Conservation (phyloP, 2,797 vertebrate genomes). For the Babyrousa celebensis region DNA sequence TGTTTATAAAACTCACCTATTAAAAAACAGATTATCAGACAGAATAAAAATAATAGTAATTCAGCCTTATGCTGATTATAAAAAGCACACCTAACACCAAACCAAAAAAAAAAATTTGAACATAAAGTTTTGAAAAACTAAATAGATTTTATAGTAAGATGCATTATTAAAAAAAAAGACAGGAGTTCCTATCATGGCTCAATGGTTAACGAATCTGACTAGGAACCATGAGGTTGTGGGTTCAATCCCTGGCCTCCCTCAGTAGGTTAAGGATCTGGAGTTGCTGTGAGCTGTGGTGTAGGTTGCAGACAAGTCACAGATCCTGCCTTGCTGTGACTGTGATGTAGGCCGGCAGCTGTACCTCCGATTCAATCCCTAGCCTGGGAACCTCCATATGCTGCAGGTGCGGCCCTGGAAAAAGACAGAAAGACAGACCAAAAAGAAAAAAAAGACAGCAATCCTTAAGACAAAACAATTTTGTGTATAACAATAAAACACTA, state of each 20-base stretch:
- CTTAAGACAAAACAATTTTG: not conserved
- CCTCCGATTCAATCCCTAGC: too few species aligned
- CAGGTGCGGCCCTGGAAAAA: too few species aligned
- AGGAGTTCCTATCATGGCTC: not conserved
- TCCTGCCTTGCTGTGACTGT: too few species aligned
- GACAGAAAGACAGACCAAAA: too few species aligned
- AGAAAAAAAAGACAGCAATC: slow-evolving; percentile 2
- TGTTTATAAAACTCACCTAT: not conserved
- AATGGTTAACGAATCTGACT: too few species aligned
- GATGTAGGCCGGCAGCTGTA: too few species aligned
- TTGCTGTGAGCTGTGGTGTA: too few species aligned
- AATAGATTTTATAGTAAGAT: not conserved
- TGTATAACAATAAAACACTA: not conserved
- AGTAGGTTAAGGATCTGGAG: too few species aligned
- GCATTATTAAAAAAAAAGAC: not conserved
- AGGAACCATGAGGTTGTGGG: too few species aligned
- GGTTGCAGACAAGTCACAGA: too few species aligned
- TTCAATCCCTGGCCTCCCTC: too few species aligned
- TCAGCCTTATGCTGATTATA: not conserved
- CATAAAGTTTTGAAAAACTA: slow-evolving; percentile 19
- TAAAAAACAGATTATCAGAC: slow-evolving; percentile 40
- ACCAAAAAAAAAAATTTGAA: slow-evolving; percentile 25
- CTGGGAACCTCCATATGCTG: too few species aligned
- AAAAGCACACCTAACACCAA: not conserved
- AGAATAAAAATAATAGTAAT: not conserved